Percentiles rank a stretch among this genome's conserved stretches.
These are phyloP conservation scores for Enteromius treurensis DNA, from an alignment of 2,797 vertebrate genomes.

Conservation along the genomic window DNA sequence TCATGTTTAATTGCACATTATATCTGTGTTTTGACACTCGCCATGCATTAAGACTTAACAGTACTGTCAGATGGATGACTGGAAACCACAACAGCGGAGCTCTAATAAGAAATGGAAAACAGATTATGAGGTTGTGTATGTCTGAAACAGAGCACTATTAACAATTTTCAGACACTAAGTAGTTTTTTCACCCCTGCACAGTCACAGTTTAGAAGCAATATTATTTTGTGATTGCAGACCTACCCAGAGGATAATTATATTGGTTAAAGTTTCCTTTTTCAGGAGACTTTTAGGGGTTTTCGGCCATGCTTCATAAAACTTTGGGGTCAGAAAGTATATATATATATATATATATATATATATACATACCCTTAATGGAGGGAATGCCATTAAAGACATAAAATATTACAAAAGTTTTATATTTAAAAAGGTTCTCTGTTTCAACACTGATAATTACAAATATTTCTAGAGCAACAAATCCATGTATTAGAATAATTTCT, in stretches of 20 bases:
- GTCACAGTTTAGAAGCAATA: constrained; percentile 3
- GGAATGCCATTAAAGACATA: neutral
- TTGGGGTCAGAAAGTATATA: neutral
- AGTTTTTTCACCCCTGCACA: neutral
- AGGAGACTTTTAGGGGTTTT: neutral
- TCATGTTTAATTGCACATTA: constrained; percentile 42
- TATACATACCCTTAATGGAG: too few species aligned
- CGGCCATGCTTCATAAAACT: neutral
- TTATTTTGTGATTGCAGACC: neutral
- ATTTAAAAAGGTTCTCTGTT: neutral
- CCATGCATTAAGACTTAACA: constrained; percentile 15
- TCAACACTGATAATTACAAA: neutral
- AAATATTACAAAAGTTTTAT: neutral
- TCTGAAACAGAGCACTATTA: constrained; percentile 11
- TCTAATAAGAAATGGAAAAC: constrained; percentile 22
- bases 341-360: too few species aligned
- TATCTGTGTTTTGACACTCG: constrained; percentile 41
- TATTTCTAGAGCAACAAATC: neutral
- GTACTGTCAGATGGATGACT: constrained; percentile 12
- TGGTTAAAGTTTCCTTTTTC: neutral
- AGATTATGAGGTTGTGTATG: constrained; percentile 15
- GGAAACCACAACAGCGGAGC: neutral
- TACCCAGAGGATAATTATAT: neutral
- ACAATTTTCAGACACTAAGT: neutral
- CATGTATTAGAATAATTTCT: neutral